These are phyloP conservation scores for Chrysoperla carnea DNA, from an alignment of 1,140 invertebrate species.

Conservation along the genomic window DNA sequence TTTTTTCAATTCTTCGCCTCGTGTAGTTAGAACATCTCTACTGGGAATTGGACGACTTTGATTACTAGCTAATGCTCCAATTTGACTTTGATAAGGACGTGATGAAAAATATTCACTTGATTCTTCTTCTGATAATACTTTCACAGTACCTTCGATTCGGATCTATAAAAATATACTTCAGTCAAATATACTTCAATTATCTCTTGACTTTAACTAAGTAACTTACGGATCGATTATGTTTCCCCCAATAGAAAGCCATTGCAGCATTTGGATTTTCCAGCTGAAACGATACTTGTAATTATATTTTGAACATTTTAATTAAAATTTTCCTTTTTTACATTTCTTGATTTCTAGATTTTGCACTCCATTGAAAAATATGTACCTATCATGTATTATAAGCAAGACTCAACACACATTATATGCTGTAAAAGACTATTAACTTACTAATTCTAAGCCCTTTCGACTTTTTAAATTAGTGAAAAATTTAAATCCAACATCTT, in stretches of 20 bases:
- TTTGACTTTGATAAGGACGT: constrained; percentile 59
- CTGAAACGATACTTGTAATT: constrained; percentile 33
- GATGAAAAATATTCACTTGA: constrained; percentile 14
- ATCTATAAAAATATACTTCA: constrained; percentile 38
- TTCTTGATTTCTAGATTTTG: too few species aligned
- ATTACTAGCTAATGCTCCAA: constrained; percentile 65
- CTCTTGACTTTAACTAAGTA: neutral
- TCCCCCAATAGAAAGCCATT: constrained; percentile 81
- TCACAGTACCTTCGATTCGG: constrained; percentile 70
- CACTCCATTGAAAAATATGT: too few species aligned
- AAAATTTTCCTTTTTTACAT: too few species aligned
- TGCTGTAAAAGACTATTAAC: too few species aligned
- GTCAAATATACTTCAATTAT: too few species aligned
- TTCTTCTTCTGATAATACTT: constrained; percentile 51
- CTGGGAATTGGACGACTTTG: constrained; percentile 67
- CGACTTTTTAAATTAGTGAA: constrained; percentile 71
- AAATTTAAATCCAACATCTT: constrained; percentile 62
- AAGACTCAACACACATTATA: too few species aligned
- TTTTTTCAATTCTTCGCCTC: constrained; percentile 40
- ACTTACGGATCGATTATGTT: constrained; percentile 53
- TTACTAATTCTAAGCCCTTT: constrained; percentile 57
- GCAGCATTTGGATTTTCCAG: constrained; percentile 69
- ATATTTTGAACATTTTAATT: too few species aligned
- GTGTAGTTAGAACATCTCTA: constrained; percentile 49
- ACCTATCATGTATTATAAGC: too few species aligned